These are phyloP conservation scores for Caenorhabditis drosophilae DNA, from an alignment of 2,888 invertebrate genomes.

Conservation along the genomic window DNA sequence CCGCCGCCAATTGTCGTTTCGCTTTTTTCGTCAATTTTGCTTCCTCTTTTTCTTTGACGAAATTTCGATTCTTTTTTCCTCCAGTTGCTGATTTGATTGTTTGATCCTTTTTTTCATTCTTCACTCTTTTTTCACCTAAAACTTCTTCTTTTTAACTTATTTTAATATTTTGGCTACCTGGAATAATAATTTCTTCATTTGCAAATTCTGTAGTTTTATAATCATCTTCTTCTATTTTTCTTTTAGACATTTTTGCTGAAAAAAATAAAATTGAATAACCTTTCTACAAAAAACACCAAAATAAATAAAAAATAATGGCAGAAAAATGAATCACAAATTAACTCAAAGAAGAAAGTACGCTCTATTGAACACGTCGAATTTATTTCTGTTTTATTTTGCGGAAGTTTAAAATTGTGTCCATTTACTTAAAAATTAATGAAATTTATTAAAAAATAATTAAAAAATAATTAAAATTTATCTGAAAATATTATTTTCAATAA, in stretches of 20 bases:
- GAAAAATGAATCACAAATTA: too few relatives aligned
- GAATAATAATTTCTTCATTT: conserved; percentile 34
- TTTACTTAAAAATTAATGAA: too few relatives aligned
- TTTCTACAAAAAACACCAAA: neutral
- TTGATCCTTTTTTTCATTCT: conserved; percentile 12
- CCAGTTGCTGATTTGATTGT: conserved; percentile 38
- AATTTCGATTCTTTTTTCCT: conserved; percentile 43
- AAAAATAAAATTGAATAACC: neutral
- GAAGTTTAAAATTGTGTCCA: too few relatives aligned
- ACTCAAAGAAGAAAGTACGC: neutral
- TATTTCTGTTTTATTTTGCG: too few relatives aligned
- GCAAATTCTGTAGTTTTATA: conserved; percentile 10
- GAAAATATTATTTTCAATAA: too few relatives aligned
- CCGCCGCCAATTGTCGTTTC: conserved; percentile 82
- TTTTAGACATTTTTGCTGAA: neutral
- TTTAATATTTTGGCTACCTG: conserved; percentile 11
- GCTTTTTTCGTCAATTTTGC: conserved; percentile 79
- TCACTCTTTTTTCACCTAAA: conserved; percentile 33
- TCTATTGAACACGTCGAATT: neutral
- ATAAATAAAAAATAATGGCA: too few relatives aligned
- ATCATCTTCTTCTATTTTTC: conserved; percentile 11
- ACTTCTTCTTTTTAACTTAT: neutral
- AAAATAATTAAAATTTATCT: too few relatives aligned
- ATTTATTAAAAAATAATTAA: too few relatives aligned
- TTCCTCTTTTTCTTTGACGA: conserved; percentile 36